These are phyloP conservation scores for Taenaris catops DNA, from an alignment of 2,888 invertebrate genomes.

Conservation along the genomic window DNA sequence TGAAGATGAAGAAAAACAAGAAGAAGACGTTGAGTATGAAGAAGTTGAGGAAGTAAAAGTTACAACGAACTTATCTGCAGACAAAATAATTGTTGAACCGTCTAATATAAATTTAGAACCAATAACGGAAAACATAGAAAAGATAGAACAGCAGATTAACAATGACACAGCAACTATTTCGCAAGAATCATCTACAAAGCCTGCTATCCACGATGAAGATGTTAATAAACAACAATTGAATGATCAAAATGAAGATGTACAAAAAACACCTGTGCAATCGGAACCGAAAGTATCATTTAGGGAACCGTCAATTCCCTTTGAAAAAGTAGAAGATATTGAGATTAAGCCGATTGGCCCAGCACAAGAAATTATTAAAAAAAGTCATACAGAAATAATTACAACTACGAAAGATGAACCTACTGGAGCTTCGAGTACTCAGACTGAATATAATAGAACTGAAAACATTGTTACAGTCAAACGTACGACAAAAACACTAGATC, in stretches of 20 bases:
- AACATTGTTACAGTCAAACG: slow-evolving; percentile 68
- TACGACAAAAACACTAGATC: slow-evolving; percentile 63
- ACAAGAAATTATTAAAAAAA: slow-evolving; percentile 53
- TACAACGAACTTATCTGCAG: slow-evolving; percentile 6
- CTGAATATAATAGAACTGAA: slow-evolving; percentile 65
- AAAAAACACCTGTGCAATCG: slow-evolving; percentile 24
- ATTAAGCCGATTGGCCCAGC: slow-evolving; percentile 65
- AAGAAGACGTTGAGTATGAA: slow-evolving; percentile 28
- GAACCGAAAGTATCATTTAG: slow-evolving; percentile 46
- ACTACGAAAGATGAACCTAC: slow-evolving; percentile 45
- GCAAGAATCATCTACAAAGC: slow-evolving; percentile 16
- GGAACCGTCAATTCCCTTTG: slow-evolving; percentile 64
- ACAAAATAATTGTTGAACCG: too few species aligned
- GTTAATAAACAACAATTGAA: slow-evolving; percentile 21
- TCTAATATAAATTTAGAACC: too few species aligned
- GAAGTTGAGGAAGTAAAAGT: slow-evolving; percentile 5
- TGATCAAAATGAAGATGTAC: slow-evolving; percentile 22
- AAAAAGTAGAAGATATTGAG: slow-evolving; percentile 68
- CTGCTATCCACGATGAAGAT: slow-evolving; percentile 22
- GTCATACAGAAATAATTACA: slow-evolving; percentile 62
- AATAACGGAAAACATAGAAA: too few species aligned
- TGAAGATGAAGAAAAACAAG: slow-evolving; percentile 25
- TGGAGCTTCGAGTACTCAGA: slow-evolving; percentile 53
- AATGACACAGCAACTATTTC: too few species aligned
- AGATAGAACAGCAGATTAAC: too few species aligned